Evolutionary conservation across 2,888 invertebrate species (phyloP).

Genomic region (Idaea straminata): DNA sequence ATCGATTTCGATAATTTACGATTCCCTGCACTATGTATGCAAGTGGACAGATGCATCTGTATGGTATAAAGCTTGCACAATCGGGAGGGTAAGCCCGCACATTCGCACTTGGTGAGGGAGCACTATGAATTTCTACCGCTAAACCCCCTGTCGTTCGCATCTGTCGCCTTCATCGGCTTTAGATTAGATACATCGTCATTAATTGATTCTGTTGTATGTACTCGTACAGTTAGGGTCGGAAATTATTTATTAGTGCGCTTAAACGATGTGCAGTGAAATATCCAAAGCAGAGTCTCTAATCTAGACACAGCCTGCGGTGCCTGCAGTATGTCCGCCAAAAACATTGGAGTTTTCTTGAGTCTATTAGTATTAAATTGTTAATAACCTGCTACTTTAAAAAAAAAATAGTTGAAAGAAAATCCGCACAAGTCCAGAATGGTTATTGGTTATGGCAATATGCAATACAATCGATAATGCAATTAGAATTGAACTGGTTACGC

Average conservation of each 20-base stretch:
- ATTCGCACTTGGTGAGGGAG: conserved; percentile 58
- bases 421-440: too few species aligned
- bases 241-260: conserved; percentile 46
- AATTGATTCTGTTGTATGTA: conserved; percentile 59
- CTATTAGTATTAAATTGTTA: too few species aligned
- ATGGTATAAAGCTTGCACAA: conserved; percentile 71
- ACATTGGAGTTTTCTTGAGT: too few species aligned
- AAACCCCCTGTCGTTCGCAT: conserved; percentile 72
- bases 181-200: conserved; percentile 74
- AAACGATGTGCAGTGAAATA: conserved; percentile 45
- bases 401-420: too few species aligned
- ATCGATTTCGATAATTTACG: conserved; percentile 12
- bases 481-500: conserved; percentile 44
- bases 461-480: conserved; percentile 58
- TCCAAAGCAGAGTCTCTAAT: conserved; percentile 2
- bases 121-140: conserved; percentile 63
- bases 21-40: conserved; percentile 36
- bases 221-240: conserved; percentile 48
- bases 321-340: too few species aligned
- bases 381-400: too few species aligned
- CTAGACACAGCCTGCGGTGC: neutral
- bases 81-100: conserved; percentile 55
- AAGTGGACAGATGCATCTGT: conserved; percentile 75
- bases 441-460: conserved; percentile 27
- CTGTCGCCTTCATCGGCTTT: conserved; percentile 64